phyloP scores from a whole-genome alignment of 2,797 vertebrate species.

The Holocentrus rufus region DNA sequence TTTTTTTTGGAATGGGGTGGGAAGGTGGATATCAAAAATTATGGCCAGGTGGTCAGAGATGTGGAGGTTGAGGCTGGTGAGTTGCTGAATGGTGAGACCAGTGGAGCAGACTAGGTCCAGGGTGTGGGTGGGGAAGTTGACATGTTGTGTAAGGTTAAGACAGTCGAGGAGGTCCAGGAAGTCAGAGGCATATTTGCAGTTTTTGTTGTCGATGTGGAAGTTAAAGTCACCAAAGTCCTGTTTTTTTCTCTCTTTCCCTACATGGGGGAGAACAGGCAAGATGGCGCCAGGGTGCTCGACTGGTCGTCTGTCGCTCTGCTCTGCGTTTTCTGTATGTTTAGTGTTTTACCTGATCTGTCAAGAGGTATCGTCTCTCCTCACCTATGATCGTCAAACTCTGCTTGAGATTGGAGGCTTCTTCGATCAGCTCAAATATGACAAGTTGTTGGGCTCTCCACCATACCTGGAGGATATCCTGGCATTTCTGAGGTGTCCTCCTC shows the following conservation, averaged over 20 bases:
- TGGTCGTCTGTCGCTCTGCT: not conserved
- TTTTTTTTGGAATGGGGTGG: too few relatives aligned
- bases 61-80: constrained; percentile 3
- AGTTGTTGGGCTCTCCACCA: too few relatives aligned
- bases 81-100: not conserved
- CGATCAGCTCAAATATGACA: too few relatives aligned
- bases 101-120: constrained; percentile 2
- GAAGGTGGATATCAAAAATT: not conserved
- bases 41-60: not conserved
- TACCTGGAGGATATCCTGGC: not conserved
- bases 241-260: too few relatives aligned
- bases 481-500: not conserved
- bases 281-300: not conserved
- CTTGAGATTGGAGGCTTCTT: too few relatives aligned
- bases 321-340: not conserved
- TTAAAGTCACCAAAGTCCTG: too few relatives aligned
- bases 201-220: too few relatives aligned
- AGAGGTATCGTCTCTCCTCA: not conserved
- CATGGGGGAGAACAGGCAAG: too few relatives aligned
- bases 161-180: too few relatives aligned
- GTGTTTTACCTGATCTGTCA: not conserved
- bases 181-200: too few relatives aligned
- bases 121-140: too few relatives aligned
- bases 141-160: too few relatives aligned
- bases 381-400: not conserved